Evolutionary conservation across 2,888 invertebrate species (phyloP), one percentile per base, ranked within the genome.

Genomic region (Lycaena phlaeas): DNA sequence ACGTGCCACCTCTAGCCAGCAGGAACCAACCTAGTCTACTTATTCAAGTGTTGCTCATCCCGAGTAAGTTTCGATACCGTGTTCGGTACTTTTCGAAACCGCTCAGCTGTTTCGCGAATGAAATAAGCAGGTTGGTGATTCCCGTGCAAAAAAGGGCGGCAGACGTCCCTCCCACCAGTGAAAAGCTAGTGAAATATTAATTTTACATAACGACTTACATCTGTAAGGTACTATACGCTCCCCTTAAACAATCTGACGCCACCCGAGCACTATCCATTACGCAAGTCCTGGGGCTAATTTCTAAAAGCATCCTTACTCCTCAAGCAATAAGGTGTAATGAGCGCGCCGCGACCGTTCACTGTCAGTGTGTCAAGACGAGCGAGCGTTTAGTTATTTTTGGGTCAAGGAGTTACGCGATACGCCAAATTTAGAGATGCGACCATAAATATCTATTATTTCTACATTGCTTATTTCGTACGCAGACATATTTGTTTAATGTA

Each of bases 351-450:
- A 30, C 6, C 15, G 26, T 40, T 40, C 39, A 40, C 26, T 40
- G 39, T 40, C 31, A 40, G 29, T 59, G 61, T 68, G 72, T 67
- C 64, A 68, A 64, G 68, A 70, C 57, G 57, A 64, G 61, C 57
- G 57, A 64, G 61, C 68, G 71, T 64, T 68, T 63, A 61, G 64
- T 64, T 70, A 73, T 73, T 74, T 74, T 75, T 73, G 58, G 76
- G 78, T 79, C 79, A 79, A 73, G 79, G 79, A 53, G 46, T 53
- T 51, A 50, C 55, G 64, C 61, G 46, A 52, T 51, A 50, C 55
- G 64, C 61, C 62, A 62, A 61, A 44, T 47, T 52, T 51, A 48
- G 48, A 45, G 44, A 45, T 36, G 44, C 45, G 44, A 34, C 41
- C 43, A 48, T 51, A 53, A 25, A 17, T 26, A 11, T 15, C 31